phyloP scores from a whole-genome alignment of 35 echinoderm and acorn worm species.

The Amphiura filiformis region DNA sequence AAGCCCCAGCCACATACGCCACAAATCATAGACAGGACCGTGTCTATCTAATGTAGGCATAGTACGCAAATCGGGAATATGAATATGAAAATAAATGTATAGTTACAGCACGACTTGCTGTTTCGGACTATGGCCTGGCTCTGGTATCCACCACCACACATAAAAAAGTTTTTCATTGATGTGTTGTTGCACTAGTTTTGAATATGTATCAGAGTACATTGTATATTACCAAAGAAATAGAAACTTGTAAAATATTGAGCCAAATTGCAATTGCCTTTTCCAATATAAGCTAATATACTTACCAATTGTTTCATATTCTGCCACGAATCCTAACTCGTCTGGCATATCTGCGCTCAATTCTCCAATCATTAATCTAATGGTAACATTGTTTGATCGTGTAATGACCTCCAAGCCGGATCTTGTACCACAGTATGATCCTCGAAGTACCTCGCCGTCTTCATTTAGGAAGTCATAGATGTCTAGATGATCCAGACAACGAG shows the following conservation, averaged over 20 bases:
- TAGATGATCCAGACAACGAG: constrained; percentile 45
- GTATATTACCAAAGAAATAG: too few relatives aligned
- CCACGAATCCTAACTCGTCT: constrained; percentile 46
- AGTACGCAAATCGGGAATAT: too few relatives aligned
- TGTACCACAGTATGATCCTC: constrained; percentile 64
- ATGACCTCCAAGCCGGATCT: constrained; percentile 40
- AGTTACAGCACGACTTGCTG: too few relatives aligned
- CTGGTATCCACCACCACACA: too few relatives aligned
- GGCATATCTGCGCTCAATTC: constrained; percentile 66
- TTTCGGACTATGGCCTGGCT: too few relatives aligned
- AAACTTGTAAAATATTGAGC: too few relatives aligned
- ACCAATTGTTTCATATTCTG: constrained; percentile 53
- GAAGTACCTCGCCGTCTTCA: background rate
- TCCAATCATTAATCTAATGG: constrained; percentile 39
- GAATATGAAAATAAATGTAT: too few relatives aligned
- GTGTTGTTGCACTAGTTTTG: too few relatives aligned
- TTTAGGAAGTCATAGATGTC: constrained; percentile 34
- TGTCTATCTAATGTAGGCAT: too few relatives aligned
- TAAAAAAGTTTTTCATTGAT: too few relatives aligned
- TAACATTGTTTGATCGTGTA: constrained; percentile 34
- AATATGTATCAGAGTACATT: too few relatives aligned
- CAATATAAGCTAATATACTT: constrained; percentile 2
- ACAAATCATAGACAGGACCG: background rate
- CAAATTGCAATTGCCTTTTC: too few relatives aligned
- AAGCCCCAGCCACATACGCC: background rate